Evolutionary conservation across 2,888 invertebrate genomes (phyloP).

Genomic region (Tridacna gigas): DNA sequence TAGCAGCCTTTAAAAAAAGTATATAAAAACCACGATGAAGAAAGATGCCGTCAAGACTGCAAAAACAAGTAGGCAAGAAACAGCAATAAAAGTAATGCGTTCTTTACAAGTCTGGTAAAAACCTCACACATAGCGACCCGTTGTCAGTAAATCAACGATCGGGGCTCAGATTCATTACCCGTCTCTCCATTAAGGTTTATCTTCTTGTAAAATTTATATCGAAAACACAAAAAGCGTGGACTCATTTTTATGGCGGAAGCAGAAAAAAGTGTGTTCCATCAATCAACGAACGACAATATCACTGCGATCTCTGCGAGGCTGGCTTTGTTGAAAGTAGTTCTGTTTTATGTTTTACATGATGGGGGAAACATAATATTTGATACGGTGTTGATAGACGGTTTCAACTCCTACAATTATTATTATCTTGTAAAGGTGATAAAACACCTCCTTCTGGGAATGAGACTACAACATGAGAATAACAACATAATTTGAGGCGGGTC

Average conservation of each 20-base stretch:
- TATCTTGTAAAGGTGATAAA: slow-evolving; percentile 37
- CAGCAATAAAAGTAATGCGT: neutral
- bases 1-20: too few relatives aligned
- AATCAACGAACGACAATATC: slow-evolving; percentile 61
- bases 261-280: slow-evolving; percentile 46
- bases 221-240: slow-evolving; percentile 46
- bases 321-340: slow-evolving; percentile 54
- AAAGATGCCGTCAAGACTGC: neutral
- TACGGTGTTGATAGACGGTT: slow-evolving; percentile 34
- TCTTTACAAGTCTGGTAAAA: slow-evolving; percentile 10
- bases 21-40: neutral
- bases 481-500: slow-evolving; percentile 8
- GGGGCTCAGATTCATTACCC: slow-evolving; percentile 37
- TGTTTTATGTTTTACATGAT: slow-evolving; percentile 39
- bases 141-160: slow-evolving; percentile 41
- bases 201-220: slow-evolving; percentile 51
- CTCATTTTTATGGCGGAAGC: slow-evolving; percentile 51
- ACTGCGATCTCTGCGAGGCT: slow-evolving; percentile 50
- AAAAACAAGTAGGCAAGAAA: neutral
- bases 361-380: slow-evolving; percentile 43
- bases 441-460: slow-evolving; percentile 19
- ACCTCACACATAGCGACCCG: slow-evolving; percentile 30
- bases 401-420: slow-evolving; percentile 37
- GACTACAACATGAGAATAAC: slow-evolving; percentile 8
- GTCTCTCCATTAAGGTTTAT: slow-evolving; percentile 49